Percentiles rank a stretch among this genome's conserved stretches.
Evolutionary conservation across 2,888 invertebrate genomes (phyloP).

Genomic region (Amphipoea oculea): DNA sequence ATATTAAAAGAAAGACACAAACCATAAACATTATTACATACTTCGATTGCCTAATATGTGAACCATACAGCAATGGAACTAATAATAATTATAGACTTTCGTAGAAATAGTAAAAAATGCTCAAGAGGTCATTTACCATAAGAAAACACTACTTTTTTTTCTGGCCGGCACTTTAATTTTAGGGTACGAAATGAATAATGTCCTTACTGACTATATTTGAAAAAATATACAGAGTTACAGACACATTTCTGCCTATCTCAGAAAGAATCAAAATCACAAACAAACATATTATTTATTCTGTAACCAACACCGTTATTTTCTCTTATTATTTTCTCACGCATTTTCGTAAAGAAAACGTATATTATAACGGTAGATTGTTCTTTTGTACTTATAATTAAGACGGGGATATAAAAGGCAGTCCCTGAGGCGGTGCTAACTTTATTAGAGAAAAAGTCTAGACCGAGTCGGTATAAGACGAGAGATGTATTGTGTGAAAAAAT

Average conservation of each 20-base stretch:
- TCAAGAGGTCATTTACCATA: too few species aligned
- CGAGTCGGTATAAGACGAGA: neutral
- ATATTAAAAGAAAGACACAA: too few species aligned
- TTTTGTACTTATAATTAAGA: slow-evolving; percentile 54
- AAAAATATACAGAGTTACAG: neutral
- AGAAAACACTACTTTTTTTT: too few species aligned
- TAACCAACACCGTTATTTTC: neutral
- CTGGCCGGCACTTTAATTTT: too few species aligned
- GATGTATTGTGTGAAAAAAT: slow-evolving; percentile 28
- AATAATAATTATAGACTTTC: too few species aligned
- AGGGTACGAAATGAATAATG: too few species aligned
- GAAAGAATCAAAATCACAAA: neutral
- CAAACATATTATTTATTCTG: neutral
- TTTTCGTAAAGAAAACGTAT: slow-evolving; percentile 28
- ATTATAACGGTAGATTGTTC: slow-evolving; percentile 25
- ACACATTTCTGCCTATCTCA: neutral
- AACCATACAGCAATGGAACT: too few species aligned
- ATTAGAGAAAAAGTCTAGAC: slow-evolving; percentile 53
- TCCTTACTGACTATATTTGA: too few species aligned
- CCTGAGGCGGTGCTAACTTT: slow-evolving; percentile 45
- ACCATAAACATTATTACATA: too few species aligned
- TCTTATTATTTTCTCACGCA: slow-evolving; percentile 33
- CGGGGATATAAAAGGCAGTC: slow-evolving; percentile 32
- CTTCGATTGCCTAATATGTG: too few species aligned
- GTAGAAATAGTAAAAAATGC: too few species aligned